phyloP scores from a whole-genome alignment of 1,140 invertebrate species.

The Pseudachorutes palmiensis region DNA sequence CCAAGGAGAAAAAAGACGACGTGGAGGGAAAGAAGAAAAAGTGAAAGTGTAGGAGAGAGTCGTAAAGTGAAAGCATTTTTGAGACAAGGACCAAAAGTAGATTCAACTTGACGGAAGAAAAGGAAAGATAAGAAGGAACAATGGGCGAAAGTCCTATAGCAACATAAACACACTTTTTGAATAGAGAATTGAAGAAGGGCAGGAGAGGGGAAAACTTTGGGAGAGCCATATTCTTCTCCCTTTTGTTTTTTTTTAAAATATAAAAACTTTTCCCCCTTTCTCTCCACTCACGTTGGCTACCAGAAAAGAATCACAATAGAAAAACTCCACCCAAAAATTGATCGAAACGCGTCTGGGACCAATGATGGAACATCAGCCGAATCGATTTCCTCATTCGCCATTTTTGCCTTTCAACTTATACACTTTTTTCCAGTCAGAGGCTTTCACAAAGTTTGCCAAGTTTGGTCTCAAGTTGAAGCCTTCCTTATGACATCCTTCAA shows the following conservation, averaged over 20 bases:
- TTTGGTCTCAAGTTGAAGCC: too few relatives aligned
- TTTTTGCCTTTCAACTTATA: constrained; percentile 30
- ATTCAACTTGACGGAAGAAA: background rate
- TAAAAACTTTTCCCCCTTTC: constrained; percentile 17
- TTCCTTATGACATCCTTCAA: too few relatives aligned
- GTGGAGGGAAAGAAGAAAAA: background rate
- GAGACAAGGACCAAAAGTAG: background rate
- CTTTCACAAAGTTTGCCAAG: too few relatives aligned
- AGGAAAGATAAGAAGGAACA: constrained; percentile 3
- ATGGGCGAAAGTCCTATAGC: constrained; percentile 9
- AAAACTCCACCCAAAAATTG: constrained; percentile 39
- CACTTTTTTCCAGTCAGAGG: background rate
- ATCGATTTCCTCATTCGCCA: constrained; percentile 35
- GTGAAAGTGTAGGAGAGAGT: background rate
- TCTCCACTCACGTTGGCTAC: background rate
- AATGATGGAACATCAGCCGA: constrained; percentile 37
- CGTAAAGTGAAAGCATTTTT: background rate
- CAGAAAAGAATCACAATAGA: constrained; percentile 13
- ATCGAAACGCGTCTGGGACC: constrained; percentile 30
- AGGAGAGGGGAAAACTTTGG: constrained; percentile 5
- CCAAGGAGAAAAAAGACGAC: background rate
- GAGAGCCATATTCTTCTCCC: constrained; percentile 27
- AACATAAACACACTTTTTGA: background rate
- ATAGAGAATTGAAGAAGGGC: constrained; percentile 5
- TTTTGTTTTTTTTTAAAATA: constrained; percentile 16